phyloP scores from a whole-genome alignment of 2,888 invertebrate species.

The Drosophila nr. perissopoda region DNA sequence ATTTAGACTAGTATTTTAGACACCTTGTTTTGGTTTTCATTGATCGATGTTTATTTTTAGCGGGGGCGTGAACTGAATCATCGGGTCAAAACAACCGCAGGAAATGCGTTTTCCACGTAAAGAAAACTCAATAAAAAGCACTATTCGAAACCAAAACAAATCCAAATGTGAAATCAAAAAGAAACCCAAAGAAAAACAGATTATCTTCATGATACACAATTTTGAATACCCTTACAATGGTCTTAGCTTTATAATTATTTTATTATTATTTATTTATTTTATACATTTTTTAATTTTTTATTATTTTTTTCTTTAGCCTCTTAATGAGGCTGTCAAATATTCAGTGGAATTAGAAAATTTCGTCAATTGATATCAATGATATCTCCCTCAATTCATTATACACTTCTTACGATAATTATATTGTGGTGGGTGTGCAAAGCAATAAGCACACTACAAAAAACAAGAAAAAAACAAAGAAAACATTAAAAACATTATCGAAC shows the following conservation, averaged over 20 bases:
- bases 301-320: neutral
- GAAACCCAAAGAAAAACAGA: slow-evolving; percentile 3
- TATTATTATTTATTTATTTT: too few relatives aligned
- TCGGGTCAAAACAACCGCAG: slow-evolving; percentile 54
- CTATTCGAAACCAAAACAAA: slow-evolving; percentile 34
- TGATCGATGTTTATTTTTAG: slow-evolving; percentile 39
- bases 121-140: slow-evolving; percentile 51
- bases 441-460: slow-evolving; percentile 33
- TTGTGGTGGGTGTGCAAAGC: slow-evolving; percentile 11
- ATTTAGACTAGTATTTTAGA: slow-evolving; percentile 52
- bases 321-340: neutral
- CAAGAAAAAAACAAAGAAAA: neutral
- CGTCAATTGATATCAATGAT: neutral
- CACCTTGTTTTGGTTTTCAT: slow-evolving; percentile 46
- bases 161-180: slow-evolving; percentile 38
- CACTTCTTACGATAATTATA: neutral
- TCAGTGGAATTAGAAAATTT: neutral
- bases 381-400: neutral
- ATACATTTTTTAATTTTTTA: neutral
- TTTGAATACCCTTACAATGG: neutral
- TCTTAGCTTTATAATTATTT: neutral
- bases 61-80: slow-evolving; percentile 62
- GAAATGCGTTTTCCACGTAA: slow-evolving; percentile 65
- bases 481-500: slow-evolving; percentile 28
- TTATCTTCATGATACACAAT: neutral